Evolutionary conservation across 2,113 vertebrate species (phyloP), one percentile per base, ranked within the genome.

Genomic region (Strix uralensis): DNA sequence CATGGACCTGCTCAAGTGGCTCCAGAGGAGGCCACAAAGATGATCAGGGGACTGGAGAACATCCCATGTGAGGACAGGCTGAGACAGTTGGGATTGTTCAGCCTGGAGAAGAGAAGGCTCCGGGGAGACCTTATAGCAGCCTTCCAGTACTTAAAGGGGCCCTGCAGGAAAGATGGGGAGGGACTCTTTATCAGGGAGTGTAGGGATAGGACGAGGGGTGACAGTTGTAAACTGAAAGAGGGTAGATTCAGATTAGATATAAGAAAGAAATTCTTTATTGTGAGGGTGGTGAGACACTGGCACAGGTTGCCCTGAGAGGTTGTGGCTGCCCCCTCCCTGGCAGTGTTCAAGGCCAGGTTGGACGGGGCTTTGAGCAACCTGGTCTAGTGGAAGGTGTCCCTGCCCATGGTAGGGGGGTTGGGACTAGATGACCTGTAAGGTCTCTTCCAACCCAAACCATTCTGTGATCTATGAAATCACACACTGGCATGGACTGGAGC

Each of bases 61-160:
- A 9, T 75, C 32, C 7, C 3, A 5, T 75, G 2, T 6, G 22
- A 38, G 4, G 32, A 44, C 27, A 59, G 34, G 7, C 14, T 59
- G 70, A 44, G 44, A 59, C 2, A 46, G 46, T 9, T 38, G 46
- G 9, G 16, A 6, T 13, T 67, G 46, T 61, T 75, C 34, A 54
- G 19, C 13, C 34, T 75, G 27, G 8, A 52, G 78, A 66, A 13
- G 40, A 23, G 47, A 32, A 75, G 47, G 38, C 13, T 65, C 25
- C 0, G 0, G 42, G 23, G 19, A 38, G 3, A 29, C 10, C 22
- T 38, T 42, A 21, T 1, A 8, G 51, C 2, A 1, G 12, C 59
- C 51, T 73, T 11, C 25, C 65, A 70, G 38, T 15, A 18, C 38
- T 0, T 69, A 4, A 36, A 57, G 30, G 25, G 15, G 13, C 10